Conservation (phyloP, 2,888 invertebrate genomes). For the Uropetala carovei region DNA sequence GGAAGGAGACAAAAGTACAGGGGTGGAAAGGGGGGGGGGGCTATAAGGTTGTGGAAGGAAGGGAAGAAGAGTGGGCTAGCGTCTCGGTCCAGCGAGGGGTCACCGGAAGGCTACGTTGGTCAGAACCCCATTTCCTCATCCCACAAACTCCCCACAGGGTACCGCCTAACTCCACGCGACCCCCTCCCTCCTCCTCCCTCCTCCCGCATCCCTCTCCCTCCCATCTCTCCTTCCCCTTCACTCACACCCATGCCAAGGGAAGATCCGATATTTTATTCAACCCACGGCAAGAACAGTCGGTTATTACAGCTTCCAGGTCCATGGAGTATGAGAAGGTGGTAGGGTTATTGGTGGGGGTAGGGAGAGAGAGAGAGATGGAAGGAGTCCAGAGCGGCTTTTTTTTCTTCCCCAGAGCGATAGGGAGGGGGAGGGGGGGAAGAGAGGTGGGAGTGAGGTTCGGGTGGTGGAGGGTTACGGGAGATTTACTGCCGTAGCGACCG, state of each 20-base stretch:
- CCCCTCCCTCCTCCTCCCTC: not conserved
- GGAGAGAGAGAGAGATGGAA: conserved; percentile 26
- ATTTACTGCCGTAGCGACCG: conserved; percentile 47
- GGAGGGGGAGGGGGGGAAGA: not conserved
- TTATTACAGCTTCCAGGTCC: conserved; percentile 50
- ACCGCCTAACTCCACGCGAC: not conserved
- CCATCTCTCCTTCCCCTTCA: not conserved
- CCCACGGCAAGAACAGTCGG: conserved; percentile 60
- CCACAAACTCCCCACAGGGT: conserved; percentile 31
- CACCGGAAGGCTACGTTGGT: conserved; percentile 47
- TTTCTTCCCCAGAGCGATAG: not conserved
- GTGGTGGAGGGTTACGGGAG: conserved; percentile 42
- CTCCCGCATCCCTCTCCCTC: not conserved
- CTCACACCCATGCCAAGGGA: conserved; percentile 41
- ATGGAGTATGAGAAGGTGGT: not conserved
- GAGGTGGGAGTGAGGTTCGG: conserved; percentile 1
- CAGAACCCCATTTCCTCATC: conserved; percentile 18
- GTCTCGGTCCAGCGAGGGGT: conserved; percentile 46
- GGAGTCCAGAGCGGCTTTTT: conserved; percentile 16
- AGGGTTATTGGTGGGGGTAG: not conserved
- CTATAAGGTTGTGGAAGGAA: not conserved
- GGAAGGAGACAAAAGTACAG: not conserved
- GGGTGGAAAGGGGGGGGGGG: not conserved
- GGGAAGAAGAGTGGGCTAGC: not conserved
- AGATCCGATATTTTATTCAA: conserved; percentile 54